Evolutionary conservation across 2,113 vertebrate species (phyloP).

Genomic region (Dipodomys ordii): DNA sequence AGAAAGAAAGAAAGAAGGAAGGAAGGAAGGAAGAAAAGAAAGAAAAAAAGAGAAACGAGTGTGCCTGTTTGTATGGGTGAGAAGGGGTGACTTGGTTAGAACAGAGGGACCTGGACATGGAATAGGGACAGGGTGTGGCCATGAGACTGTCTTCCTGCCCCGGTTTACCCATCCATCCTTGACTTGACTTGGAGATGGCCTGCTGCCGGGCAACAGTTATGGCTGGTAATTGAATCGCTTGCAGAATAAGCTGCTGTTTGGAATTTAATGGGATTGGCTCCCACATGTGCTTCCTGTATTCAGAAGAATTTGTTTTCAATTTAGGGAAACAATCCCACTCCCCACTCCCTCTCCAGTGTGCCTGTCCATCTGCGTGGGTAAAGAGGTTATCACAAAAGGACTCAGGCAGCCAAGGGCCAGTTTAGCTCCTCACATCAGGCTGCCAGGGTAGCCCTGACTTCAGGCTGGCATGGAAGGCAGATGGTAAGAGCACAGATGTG

Average conservation of each 20-base stretch:
- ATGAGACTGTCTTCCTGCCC: neutral
- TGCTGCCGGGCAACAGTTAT: neutral
- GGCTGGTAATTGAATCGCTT: neutral
- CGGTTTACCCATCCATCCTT: neutral
- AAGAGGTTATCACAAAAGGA: neutral
- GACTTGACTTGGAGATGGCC: neutral
- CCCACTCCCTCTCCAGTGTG: rapidly evolving
- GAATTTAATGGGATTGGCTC: neutral
- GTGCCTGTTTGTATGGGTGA: neutral
- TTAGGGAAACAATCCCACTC: neutral
- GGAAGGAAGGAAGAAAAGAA: too few relatives aligned
- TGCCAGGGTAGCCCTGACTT: too few relatives aligned
- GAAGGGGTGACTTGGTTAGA: too few relatives aligned
- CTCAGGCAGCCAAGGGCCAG: neutral
- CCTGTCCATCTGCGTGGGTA: neutral
- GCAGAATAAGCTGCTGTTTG: neutral
- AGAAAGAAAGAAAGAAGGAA: too few relatives aligned
- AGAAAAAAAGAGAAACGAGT: too few relatives aligned
- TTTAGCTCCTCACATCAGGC: neutral
- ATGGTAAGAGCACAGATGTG: neutral
- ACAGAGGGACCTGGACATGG: neutral
- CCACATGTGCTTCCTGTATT: neutral
- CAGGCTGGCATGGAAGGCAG: too few relatives aligned
- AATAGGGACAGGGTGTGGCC: neutral
- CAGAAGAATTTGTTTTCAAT: neutral